Evolutionary conservation across 2,797 vertebrate genomes (phyloP), one percentile per base, ranked within the genome.

Genomic region (Oreochromis mossambicus): DNA sequence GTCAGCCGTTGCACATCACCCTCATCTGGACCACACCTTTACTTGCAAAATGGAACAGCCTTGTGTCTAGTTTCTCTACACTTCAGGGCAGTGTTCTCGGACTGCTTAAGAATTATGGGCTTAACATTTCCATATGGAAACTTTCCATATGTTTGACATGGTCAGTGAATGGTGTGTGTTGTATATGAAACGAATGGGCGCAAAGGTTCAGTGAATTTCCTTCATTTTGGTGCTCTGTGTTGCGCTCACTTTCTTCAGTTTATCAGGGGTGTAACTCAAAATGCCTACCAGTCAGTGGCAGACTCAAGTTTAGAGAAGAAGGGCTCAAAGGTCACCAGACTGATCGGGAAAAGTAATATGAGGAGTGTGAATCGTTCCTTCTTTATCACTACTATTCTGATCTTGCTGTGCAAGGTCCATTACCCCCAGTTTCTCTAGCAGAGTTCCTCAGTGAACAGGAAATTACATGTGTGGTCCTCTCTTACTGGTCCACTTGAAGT

Each of bases 21-120:
- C 61, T 58, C 83, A 86, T 88, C 80, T 85, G 58, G 11, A 83
- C 78, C 80, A 32, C 82, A 48, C 86, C 48, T 66, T 80, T 13
- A 8, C 41, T 24, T 7, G 41, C 26, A 15, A 87, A 46, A 5
- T 11, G 3, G 8, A 63, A 48, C 51, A 63, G 8, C 29, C 29
- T 46, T 8, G 6, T 48, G 70, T 75, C 17, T 32, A 32, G 43
- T 61, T 24, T 66, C 21, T 24, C 3, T 46, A 61, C 10, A 58
- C 77, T 61, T 55, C 15, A 43, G 32, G 32, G 32, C 61, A 46
- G 43, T 1, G 3, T 61, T 78, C 8, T 14, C 9, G 3, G 36
- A 63, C 24, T 15, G 9, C 21, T 77, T 21, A 76, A 24, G 9
- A 79, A 38, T 21, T 38, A 50, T 32, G 50, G 43, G 17, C 21